A percentile compares a stretch with the other conserved stretches of the same genome.
phyloP scores from a whole-genome alignment of 2,797 vertebrate genomes.

The Argentina silus region DNA sequence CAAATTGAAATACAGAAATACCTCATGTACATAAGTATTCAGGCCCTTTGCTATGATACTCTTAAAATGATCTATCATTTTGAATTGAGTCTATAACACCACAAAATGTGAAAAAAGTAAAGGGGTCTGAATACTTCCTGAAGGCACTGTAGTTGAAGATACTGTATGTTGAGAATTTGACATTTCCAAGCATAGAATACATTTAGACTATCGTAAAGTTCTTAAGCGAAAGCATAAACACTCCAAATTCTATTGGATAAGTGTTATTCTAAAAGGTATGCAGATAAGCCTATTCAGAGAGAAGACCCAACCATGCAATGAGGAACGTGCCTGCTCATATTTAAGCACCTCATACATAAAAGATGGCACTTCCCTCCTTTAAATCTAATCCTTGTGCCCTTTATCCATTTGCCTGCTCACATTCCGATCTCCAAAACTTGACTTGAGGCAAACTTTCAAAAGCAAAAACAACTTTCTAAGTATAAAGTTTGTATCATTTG shows the following conservation, averaged over 20 bases:
- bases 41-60: too few relatives aligned
- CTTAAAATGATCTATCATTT: too few relatives aligned
- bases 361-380: conserved; percentile 60
- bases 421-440: conserved; percentile 34
- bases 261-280: conserved; percentile 32
- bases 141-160: too few relatives aligned
- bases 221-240: not conserved
- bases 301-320: conserved; percentile 42
- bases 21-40: too few relatives aligned
- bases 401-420: conserved; percentile 47
- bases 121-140: too few relatives aligned
- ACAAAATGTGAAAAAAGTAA: too few relatives aligned
- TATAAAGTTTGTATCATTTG: conserved; percentile 25
- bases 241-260: conserved; percentile 19
- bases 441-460: conserved; percentile 36
- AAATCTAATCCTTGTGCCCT: conserved; percentile 63
- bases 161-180: not conserved
- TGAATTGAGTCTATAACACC: too few relatives aligned
- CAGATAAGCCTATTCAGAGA: conserved; percentile 42
- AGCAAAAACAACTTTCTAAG: conserved; percentile 19
- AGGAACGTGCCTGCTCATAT: conserved; percentile 68
- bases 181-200: not conserved
- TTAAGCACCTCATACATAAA: conserved; percentile 73
- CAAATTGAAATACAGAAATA: too few relatives aligned
- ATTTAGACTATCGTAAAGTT: not conserved